Percentiles rank a stretch among this genome's conserved stretches.
phyloP scores from a whole-genome alignment of 2,797 vertebrate species.

The Steatocranus sp. region DNA sequence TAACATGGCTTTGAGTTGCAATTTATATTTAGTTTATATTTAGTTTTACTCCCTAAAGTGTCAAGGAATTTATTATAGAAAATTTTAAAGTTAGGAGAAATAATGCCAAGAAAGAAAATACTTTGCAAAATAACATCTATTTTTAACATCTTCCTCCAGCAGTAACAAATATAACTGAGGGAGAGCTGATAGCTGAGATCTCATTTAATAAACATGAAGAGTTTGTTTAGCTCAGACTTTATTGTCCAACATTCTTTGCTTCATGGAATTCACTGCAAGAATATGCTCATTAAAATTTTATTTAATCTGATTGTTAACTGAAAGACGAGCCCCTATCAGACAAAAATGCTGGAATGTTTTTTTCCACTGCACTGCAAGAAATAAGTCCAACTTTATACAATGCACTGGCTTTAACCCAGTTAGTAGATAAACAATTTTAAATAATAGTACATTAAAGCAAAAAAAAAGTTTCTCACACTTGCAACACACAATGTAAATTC shows the following conservation, averaged over 20 bases:
- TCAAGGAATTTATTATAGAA: neutral
- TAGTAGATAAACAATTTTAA: neutral
- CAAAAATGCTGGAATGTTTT: neutral
- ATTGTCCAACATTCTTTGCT: neutral
- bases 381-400: neutral
- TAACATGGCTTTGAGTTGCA: neutral
- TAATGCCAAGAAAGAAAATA: neutral
- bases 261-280: neutral
- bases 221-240: neutral
- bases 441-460: neutral
- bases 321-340: neutral
- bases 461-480: neutral
- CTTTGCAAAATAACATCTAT: neutral
- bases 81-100: neutral
- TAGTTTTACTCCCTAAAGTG: neutral
- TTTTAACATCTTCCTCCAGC: neutral
- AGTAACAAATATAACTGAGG: neutral
- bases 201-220: neutral
- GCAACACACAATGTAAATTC: neutral
- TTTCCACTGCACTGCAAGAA: neutral
- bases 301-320: neutral
- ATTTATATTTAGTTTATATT: neutral
- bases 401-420: neutral
- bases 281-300: neutral
- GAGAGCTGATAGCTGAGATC: neutral